Base-by-base conservation (phyloP, 2,888 invertebrate genomes). In the Latrodectus hesperus region DNA sequence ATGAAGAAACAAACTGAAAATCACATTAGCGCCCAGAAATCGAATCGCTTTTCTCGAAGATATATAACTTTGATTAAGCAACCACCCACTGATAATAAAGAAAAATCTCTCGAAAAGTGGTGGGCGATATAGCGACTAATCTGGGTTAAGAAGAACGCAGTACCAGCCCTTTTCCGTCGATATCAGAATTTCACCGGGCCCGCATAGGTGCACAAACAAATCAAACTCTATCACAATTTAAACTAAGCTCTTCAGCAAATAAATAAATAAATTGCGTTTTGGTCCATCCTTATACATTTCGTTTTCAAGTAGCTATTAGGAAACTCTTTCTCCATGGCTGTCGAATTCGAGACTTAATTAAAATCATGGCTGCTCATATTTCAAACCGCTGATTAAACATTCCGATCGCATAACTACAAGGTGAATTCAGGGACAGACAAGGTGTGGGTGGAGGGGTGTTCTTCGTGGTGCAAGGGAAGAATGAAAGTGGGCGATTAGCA, bases 351-450 rank as follows among this genome's bases (percentile, higher is more conserved):
- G 71, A 72, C 76, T 77, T 77, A 72, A 83, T 83, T 83, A 83
- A 76, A 83, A 76, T 71, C 64, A 72, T 77, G 71, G 70, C 64
- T 76, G 70, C 83, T 76, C 83, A 83, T 83, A 83, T 76, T 83
- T 83, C 83, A 83, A 81, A 73, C 83, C 76, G 60, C 76, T 83
- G 75, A 83, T 83, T 83, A 83, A 76, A 76, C 76, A 83, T 83
- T 83, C 76, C 76, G 74, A 38, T 51, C 73, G 53, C 51, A 67
- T 67, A 17, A 26, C 67, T 60, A 60, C 60, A 60, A 60, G 14
- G 12, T 3, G 60, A 60, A 60, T n/a, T 60, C 60, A n/a, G 12
- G 11, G n/a, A 60, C 14, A n/a, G 60, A 60, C 60, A 60, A 12
- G 6, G 60, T 60, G 12, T 60, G 60, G 60, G 12, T 16, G 11